These are phyloP conservation scores for Phyto melanocephala DNA, from an alignment of 2,888 invertebrate genomes.

Conservation along the genomic window DNA sequence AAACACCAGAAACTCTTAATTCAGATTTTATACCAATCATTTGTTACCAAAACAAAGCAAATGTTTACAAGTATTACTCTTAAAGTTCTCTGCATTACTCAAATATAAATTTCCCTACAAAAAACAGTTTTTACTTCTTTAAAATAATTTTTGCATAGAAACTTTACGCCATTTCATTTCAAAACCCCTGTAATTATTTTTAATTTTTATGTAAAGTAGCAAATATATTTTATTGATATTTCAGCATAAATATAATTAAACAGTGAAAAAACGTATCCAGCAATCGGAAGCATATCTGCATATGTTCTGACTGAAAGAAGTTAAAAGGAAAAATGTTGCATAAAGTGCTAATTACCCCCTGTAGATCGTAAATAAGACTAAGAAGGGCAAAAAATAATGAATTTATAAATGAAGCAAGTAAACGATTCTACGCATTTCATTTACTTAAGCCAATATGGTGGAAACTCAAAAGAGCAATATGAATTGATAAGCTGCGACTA, in stretches of 20 bases:
- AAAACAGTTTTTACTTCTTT: too few relatives aligned
- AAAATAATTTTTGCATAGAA: too few relatives aligned
- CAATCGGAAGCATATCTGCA: too few relatives aligned
- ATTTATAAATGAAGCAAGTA: conserved; percentile 17
- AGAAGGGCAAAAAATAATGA: background rate
- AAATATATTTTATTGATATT: conserved; percentile 51
- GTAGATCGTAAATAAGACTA: conserved; percentile 22
- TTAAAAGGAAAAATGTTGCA: conserved; percentile 24
- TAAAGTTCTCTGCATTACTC: too few relatives aligned
- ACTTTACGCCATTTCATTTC: background rate
- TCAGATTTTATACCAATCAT: too few relatives aligned
- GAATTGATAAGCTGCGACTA: background rate
- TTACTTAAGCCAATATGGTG: background rate
- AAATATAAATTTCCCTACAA: too few relatives aligned
- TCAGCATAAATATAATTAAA: conserved; percentile 34
- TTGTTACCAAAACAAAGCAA: too few relatives aligned
- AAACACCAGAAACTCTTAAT: too few relatives aligned
- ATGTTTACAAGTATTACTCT: too few relatives aligned
- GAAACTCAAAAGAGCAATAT: background rate
- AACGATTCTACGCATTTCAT: conserved; percentile 29
- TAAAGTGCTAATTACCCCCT: conserved; percentile 64
- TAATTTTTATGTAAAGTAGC: conserved; percentile 45
- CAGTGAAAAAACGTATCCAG: too few relatives aligned
- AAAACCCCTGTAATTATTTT: conserved; percentile 26
- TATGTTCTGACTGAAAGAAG: background rate